Percentiles rank a stretch among this genome's conserved stretches.
Conservation (phyloP, 1,140 invertebrate species). For the Pseudomyrmex sp. region DNA sequence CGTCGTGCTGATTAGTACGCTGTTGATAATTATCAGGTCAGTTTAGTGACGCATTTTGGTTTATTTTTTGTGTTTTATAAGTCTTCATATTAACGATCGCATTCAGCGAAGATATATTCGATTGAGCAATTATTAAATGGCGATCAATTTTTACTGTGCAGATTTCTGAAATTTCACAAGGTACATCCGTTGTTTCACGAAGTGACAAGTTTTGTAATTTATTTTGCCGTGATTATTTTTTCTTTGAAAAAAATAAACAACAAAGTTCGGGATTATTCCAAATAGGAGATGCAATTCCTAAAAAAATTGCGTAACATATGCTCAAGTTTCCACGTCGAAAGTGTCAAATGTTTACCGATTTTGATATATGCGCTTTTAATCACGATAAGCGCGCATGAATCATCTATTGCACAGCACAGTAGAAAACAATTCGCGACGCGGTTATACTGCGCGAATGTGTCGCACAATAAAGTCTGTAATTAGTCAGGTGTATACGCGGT, state of each 20-base stretch:
- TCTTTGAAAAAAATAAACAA: too few relatives aligned
- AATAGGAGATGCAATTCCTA: too few relatives aligned
- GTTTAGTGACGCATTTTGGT: neutral
- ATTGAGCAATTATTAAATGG: neutral
- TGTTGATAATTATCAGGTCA: conserved; percentile 29
- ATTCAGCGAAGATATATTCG: neutral
- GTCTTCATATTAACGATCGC: neutral
- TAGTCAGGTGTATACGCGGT: too few relatives aligned
- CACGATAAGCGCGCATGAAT: neutral
- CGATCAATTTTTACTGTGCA: neutral
- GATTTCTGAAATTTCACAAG: too few relatives aligned
- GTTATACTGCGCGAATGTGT: neutral
- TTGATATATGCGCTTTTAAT: neutral
- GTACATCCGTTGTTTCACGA: too few relatives aligned
- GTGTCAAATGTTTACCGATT: neutral
- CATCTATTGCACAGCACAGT: neutral
- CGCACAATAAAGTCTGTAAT: neutral
- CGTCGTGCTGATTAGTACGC: neutral
- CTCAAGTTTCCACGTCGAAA: neutral
- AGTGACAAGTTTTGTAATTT: too few relatives aligned
- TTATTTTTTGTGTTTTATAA: neutral
- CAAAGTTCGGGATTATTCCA: too few relatives aligned
- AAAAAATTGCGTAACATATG: too few relatives aligned
- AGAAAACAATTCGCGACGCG: neutral
- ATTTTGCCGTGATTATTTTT: too few relatives aligned